Evolutionary conservation across 1,140 invertebrate genomes (phyloP), one percentile per base, ranked within the genome.

Genomic region (Ceratoteleas bidentatus): DNA sequence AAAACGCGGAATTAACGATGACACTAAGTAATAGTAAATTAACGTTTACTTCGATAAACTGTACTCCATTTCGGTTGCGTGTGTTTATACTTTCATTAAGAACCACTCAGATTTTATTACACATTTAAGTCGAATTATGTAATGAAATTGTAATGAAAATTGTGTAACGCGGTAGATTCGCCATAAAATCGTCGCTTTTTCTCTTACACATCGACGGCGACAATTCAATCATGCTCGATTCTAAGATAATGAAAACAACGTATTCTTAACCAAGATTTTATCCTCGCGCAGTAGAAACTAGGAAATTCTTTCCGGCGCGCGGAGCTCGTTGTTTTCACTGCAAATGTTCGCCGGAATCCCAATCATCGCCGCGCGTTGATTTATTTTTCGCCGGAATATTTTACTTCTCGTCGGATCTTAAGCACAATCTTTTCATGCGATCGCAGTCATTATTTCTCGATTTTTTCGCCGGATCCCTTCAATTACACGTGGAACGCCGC

Each of bases 141-240:
- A 40, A 40, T 40, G 2, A 2, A 40, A 40, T 40, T 40, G 38
- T 40, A 40, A 40, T 40, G 38, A 40, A 54, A 34, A 54, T 54
- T 54, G 32, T 32, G n/a, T 54, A 54, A 54, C n/a, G 32, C 24
- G n/a, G 9, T 11, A 11, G n/a, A 33, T 54, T 54, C 11, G 52
- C 36, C 54, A 57, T 57, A 57, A 57, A 57, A 40, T 40, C 14
- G 13, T 40, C 33, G 3, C 36, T 15, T 57, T 57, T 40, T 57
- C 36, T 57, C 7, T 0, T 54, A 6, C 10, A 34, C 52, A 1
- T 40, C 6, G 6, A 40, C 38, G 11, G 38, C 11, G 38, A 11
- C 38, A 11, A 40, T 40, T 40, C 11, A 40, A 40, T 10, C 38
- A 6, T 6, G 8, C 8, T 40, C 38, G 0, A 8, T 3, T 8